A percentile compares a stretch with the other conserved stretches of the same genome.
Conservation (phyloP, 1,140 invertebrate species). For the Zaprionus nigranus region DNA sequence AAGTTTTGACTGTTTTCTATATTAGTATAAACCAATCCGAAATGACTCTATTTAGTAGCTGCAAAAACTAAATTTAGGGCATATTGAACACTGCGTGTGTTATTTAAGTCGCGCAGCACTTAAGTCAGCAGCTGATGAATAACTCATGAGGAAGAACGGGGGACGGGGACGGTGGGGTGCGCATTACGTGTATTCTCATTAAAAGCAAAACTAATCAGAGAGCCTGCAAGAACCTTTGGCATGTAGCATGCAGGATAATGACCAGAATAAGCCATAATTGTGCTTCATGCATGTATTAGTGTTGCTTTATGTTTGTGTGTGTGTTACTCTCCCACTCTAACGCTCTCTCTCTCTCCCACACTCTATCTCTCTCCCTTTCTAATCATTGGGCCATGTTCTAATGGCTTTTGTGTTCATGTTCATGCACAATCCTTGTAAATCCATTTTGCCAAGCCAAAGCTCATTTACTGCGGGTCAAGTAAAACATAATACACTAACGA, state of each 20-base stretch:
- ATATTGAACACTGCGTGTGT: background rate
- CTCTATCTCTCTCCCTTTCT: background rate
- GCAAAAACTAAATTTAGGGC: background rate
- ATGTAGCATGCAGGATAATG: conserved; percentile 1
- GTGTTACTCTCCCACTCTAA: background rate
- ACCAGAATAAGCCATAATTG: conserved; percentile 13
- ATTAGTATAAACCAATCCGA: too few relatives aligned
- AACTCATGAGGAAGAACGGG: background rate
- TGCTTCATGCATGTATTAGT: background rate
- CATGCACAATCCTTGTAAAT: conserved; percentile 13
- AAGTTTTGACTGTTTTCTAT: background rate
- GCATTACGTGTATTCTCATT: conserved; percentile 18
- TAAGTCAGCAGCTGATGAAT: background rate
- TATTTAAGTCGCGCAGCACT: background rate
- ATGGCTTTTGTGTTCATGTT: conserved; percentile 15
- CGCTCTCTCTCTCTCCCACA: background rate
- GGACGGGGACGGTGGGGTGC: background rate
- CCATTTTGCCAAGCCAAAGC: conserved; percentile 19
- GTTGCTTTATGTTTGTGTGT: too few relatives aligned
- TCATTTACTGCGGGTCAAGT: conserved; percentile 25
- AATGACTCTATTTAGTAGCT: background rate
- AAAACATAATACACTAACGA: background rate
- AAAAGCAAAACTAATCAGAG: conserved; percentile 28
- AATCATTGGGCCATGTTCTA: conserved; percentile 18
- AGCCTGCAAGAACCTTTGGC: background rate